Evolutionary conservation across 2,113 vertebrate species (phyloP), one percentile per base, ranked within the genome.

Genomic region (Neomonachus schauinslandi): DNA sequence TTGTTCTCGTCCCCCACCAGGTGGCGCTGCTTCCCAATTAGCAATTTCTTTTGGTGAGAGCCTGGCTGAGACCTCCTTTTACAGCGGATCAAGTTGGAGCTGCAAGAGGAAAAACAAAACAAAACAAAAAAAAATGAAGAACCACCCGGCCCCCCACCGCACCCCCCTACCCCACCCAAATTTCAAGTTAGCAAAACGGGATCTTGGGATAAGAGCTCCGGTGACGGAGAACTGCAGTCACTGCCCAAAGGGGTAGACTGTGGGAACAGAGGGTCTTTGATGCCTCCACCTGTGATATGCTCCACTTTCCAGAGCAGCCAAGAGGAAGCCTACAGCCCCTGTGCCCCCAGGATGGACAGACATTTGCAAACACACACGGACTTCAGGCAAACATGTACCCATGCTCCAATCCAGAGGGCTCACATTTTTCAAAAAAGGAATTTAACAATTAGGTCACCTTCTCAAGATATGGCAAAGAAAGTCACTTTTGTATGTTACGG

Each of bases 231-330:
- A 39, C 33, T 14, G 59, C 31, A 9, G 77, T 21, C n/a, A 4
- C 26, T 2, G 36, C 3, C 26, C 28, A 46, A 7, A 7, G 46
- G 39, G 24, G 49, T 7, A 31, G 90, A 28, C 24, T 39, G 26
- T 21, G 1, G n/a, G 46, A 22, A 22, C 28, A 15, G 12, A n/a
- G 63, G 80, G 67, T 14, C 53, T 71, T 2, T 15, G 57, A 49
- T n/a, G 11, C 24, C 19, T 8, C 11, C 13, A 0, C 5, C 1
- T 10, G 5, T 13, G 53, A 59, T 0, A 2, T 1, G 26, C 31
- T 49, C 55, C 31, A 21, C 18, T 83, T 84, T 53, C 31, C 59
- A 51, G 16, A 82, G 61, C 15, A 51, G 49, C 21, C 21, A 12
- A 18, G 28, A 39, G 72, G 53, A 8, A 53, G 74, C 9, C n/a